phyloP scores from a whole-genome alignment of 92 coral and sea anemone species.

The Blastomussa wellsi region DNA sequence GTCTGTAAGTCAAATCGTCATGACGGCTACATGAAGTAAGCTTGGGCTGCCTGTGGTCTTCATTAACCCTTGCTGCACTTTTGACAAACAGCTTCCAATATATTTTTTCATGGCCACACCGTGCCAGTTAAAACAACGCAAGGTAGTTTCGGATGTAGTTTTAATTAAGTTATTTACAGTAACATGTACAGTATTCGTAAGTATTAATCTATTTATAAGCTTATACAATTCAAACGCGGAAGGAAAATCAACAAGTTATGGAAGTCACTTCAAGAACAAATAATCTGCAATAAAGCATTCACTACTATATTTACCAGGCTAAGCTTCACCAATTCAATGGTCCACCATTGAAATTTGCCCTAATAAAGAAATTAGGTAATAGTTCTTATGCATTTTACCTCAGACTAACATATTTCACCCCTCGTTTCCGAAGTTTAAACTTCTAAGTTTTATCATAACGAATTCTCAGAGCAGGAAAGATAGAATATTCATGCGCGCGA shows the following conservation, averaged over 20 bases:
- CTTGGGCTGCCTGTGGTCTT: too few species aligned
- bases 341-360: neutral
- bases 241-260: neutral
- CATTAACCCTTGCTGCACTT: too few species aligned
- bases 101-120: neutral
- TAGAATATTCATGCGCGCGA: too few species aligned
- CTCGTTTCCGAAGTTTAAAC: too few species aligned
- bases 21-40: too few species aligned
- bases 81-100: too few species aligned
- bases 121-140: neutral
- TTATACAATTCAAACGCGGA: neutral
- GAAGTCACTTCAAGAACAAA: neutral
- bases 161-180: constrained; percentile 21
- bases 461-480: too few species aligned
- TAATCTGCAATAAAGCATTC: neutral
- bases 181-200: constrained; percentile 16
- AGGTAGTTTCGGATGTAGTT: neutral
- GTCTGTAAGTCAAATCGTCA: too few species aligned
- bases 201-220: neutral
- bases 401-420: too few species aligned
- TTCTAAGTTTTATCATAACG: too few species aligned
- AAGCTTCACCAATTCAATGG: neutral
- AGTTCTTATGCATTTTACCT: too few species aligned
- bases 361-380: neutral
- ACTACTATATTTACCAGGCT: neutral